Evolutionary conservation across 2,113 vertebrate genomes (phyloP), one percentile per base, ranked within the genome.

Genomic region (Danio rerio): DNA sequence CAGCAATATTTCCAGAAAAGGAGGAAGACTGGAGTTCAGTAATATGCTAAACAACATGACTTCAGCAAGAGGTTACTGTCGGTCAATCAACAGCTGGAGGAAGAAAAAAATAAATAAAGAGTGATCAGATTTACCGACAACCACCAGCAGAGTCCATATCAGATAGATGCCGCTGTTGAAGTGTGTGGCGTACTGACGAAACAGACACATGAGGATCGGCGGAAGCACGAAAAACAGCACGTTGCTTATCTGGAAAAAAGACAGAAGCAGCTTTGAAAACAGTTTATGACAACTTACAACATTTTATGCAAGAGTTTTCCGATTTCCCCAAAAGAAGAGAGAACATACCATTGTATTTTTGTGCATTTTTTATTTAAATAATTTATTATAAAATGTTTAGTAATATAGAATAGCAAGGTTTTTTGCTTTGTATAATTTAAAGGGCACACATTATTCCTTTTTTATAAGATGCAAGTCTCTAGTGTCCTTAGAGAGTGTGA

Each of bases 81-180:
- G 43, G 78, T 81, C 63, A 74, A 47, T 5, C 47, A 4, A 59
- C 80, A 63, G 43, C 83, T 80, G 84, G 10, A 76, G 65, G 56
- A 18, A 72, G 31, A 31, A 31, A 31, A 3, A 31, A 31, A n/a
- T n/a, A n/a, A 43, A 43, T 59, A 18, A 61, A 42, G 63, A 45
- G 53, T n/a, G 43, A 82, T 79, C 0, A 83, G 90, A 97, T 96
- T 98, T 96, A 99, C 98, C 98, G 78, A 99, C 98, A 40, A 99
- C 93, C 53, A 99, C 96, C 4, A 99, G 94, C 2, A 99, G 96
- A 80, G 93, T 94, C 98, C 98, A 99, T 90, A 99, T 99, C 87
- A 99, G 93, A 92, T 99, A 97, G 91, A 99, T 99, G 87, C 98
- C 98, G 69, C 94, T 98, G 96, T 99, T 99, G 96, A 99, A 99